These are phyloP conservation scores for Junonia oenone DNA, from an alignment of 2,888 invertebrate genomes.

Conservation along the genomic window DNA sequence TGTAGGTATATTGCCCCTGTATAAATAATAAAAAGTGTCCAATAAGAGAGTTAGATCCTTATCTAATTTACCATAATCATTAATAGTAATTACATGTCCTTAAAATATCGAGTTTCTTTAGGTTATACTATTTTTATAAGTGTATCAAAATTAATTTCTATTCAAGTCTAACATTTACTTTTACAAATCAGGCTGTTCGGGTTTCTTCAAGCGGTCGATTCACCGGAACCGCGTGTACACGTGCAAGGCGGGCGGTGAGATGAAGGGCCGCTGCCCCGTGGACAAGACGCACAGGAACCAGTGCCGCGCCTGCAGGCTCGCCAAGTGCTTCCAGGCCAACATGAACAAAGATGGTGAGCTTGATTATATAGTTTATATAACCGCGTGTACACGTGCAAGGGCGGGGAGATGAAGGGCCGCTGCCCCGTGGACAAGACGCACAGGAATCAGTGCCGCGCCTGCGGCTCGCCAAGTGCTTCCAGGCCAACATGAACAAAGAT, in stretches of 20 bases:
- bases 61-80: too few relatives aligned
- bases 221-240: slow-evolving; percentile 97
- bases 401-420: slow-evolving; percentile 93
- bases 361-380: slow-evolving; percentile 59
- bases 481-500: slow-evolving; percentile 98
- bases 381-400: slow-evolving; percentile 97
- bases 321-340: slow-evolving; percentile 96
- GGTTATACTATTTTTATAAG: too few relatives aligned
- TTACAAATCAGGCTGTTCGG: slow-evolving; percentile 87
- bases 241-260: slow-evolving; percentile 96
- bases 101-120: too few relatives aligned
- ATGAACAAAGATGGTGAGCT: slow-evolving; percentile 99
- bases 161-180: background rate
- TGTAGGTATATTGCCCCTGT: too few relatives aligned
- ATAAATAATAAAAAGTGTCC: too few relatives aligned
- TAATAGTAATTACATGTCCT: too few relatives aligned
- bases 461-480: slow-evolving; percentile 96
- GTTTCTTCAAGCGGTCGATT: slow-evolving; percentile 97
- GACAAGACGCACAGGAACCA: slow-evolving; percentile 98
- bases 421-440: slow-evolving; percentile 98
- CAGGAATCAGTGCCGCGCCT: slow-evolving; percentile 97
- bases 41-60: too few relatives aligned
- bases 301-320: slow-evolving; percentile 95
- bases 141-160: background rate
- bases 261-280: slow-evolving; percentile 95